Conservation (phyloP, 1,140 invertebrate genomes). For the Drosophila quadrilineata region DNA sequence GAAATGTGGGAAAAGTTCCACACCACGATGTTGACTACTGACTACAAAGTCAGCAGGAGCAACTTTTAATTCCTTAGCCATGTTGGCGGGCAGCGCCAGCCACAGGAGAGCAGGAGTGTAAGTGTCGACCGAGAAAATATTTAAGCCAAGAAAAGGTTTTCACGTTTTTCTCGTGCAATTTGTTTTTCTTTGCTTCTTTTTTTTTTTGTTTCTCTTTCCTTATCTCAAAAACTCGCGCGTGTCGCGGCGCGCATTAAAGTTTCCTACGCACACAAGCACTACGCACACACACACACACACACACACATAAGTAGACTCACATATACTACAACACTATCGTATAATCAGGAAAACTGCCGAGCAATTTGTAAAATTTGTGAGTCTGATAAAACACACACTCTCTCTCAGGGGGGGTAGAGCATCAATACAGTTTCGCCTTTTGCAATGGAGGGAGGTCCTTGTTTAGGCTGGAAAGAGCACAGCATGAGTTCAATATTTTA, state of each 20-base stretch:
- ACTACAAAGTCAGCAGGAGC: conserved; percentile 3
- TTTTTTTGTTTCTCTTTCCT: conserved; percentile 1
- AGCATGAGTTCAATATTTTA: neutral
- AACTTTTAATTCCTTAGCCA: conserved; percentile 59
- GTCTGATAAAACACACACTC: conserved; percentile 18
- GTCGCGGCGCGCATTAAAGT: conserved; percentile 25
- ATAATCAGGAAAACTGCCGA: conserved; percentile 40
- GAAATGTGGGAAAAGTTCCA: conserved; percentile 4
- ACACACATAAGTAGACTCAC: neutral
- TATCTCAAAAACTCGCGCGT: conserved; percentile 34
- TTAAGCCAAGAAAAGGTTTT: conserved; percentile 21
- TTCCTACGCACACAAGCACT: neutral
- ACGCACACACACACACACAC: conserved; percentile 3
- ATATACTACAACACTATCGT: conserved; percentile 16
- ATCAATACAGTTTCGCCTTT: neutral
- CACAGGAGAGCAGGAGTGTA: conserved; percentile 8
- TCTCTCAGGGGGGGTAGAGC: neutral
- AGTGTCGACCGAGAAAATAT: conserved; percentile 22
- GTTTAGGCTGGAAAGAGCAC: neutral
- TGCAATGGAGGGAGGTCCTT: neutral
- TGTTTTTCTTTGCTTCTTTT: no score
- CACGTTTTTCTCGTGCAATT: conserved; percentile 16
- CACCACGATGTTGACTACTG: conserved; percentile 1
- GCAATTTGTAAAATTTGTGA: conserved; percentile 47
- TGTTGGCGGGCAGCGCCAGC: no score